Evolutionary conservation across 1,140 invertebrate genomes (phyloP), one percentile per base, ranked within the genome.

Genomic region (Apolygus lucorum): DNA sequence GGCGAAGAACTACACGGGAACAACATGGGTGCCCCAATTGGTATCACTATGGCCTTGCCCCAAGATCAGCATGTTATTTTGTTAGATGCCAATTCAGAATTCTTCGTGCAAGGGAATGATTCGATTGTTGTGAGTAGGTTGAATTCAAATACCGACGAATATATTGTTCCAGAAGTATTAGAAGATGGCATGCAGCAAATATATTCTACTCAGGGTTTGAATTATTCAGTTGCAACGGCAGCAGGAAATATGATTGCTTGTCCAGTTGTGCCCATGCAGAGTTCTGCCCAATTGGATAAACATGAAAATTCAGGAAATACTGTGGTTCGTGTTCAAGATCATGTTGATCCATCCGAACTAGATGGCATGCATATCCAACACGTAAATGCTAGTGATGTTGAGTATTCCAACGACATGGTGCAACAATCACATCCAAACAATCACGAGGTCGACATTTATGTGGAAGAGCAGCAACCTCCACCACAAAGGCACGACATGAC

Each of bases 161-260:
- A 73, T 67, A 74, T 73, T 67, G 71, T 75, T 1, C 73, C 74
- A 42, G 76, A 76, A 67, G 72, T 75, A 21, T 71, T 75, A 28
- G 64, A 66, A 14, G 29, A 66, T 14, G 24, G 26, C 28, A 66
- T 66, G 28, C 27, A 28, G 1, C 64, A 66, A 66, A 34, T 66
- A 21, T 66, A 66, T 25, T 66, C 64, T 2, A 34, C 64, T 14
- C 54, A 59, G 4, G 54, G 8, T 4, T 17, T 59, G 22, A 8
- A 8, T 59, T 59, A 59, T 22, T 59, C 54, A 17, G 54, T 59
- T 8, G 22, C 54, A 8, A 59, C 54, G 8, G 22, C 54, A 14
- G 11, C 54, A 4, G 54, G 54, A 11, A 59, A 59, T 59, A 59
- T 59, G 54, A 59, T 59, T 14, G 54, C 54, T 17, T 59, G 54